phyloP scores from a whole-genome alignment of 2,113 vertebrate species.

The Lepisosteus oculatus region DNA sequence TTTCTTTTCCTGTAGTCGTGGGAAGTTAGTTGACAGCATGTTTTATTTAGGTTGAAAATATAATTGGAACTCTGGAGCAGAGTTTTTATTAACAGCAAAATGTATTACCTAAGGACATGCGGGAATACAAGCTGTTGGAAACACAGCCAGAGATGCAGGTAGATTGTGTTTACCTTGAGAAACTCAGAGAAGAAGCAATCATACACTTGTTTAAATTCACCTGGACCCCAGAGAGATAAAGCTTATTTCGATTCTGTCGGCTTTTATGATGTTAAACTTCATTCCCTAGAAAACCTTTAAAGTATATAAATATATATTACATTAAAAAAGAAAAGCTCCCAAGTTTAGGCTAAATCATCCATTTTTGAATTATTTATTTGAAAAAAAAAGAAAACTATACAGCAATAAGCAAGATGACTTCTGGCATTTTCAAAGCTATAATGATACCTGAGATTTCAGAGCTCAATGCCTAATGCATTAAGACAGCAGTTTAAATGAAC shows the following conservation, averaged over 20 bases:
- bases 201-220: conserved; percentile 40
- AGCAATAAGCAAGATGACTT: conserved; percentile 54
- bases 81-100: conserved; percentile 34
- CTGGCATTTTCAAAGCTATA: conserved; percentile 55
- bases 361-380: conserved; percentile 60
- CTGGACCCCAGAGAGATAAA: conserved; percentile 23
- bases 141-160: conserved; percentile 22
- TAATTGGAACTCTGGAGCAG: conserved; percentile 37
- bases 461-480: conserved; percentile 57
- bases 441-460: conserved; percentile 62
- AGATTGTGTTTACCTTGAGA: conserved; percentile 37
- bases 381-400: conserved; percentile 43
- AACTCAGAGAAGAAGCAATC: conserved; percentile 24
- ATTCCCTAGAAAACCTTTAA: conserved; percentile 16
- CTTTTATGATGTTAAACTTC: conserved; percentile 33
- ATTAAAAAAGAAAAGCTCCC: conserved; percentile 27
- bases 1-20: conserved; percentile 22
- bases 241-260: conserved; percentile 38
- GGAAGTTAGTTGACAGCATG: conserved; percentile 30
- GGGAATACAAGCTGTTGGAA: conserved; percentile 32
- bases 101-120: conserved; percentile 34
- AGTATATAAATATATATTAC: background rate
- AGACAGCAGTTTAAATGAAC: conserved; percentile 69
- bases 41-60: conserved; percentile 40
- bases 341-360: conserved; percentile 29